Conservation (phyloP, 2,888 invertebrate species). For the Ormyrus rosae region DNA sequence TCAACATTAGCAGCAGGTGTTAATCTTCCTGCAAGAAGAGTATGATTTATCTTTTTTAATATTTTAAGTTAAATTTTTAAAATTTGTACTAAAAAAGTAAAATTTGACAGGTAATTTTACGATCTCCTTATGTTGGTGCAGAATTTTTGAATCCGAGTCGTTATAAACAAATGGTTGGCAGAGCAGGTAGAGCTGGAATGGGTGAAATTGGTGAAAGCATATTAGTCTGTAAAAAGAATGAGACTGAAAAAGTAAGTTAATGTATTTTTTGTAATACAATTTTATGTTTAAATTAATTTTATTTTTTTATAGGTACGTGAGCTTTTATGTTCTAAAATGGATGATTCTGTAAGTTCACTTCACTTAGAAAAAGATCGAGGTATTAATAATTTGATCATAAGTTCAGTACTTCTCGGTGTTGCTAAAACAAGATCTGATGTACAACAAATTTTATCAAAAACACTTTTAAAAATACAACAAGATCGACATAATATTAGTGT, state of each 20-base stretch:
- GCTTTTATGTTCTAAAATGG: slow-evolving; percentile 82
- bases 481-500: slow-evolving; percentile 74
- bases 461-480: slow-evolving; percentile 83
- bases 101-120: slow-evolving; percentile 81
- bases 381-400: slow-evolving; percentile 81
- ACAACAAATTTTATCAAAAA: slow-evolving; percentile 78
- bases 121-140: slow-evolving; percentile 89
- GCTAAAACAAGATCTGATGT: slow-evolving; percentile 79
- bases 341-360: slow-evolving; percentile 80
- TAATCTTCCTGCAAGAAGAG: slow-evolving; percentile 94
- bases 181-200: slow-evolving; percentile 94
- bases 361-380: slow-evolving; percentile 78
- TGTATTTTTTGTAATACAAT: neutral
- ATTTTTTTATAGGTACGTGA: slow-evolving; percentile 75
- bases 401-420: slow-evolving; percentile 82
- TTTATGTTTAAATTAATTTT: slow-evolving; percentile 14
- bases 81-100: slow-evolving; percentile 3
- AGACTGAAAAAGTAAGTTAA: slow-evolving; percentile 77
- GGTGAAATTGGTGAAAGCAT: slow-evolving; percentile 91
- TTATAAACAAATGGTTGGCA: slow-evolving; percentile 97
- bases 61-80: slow-evolving; percentile 77
- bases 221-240: slow-evolving; percentile 83
- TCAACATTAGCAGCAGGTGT: slow-evolving; percentile 98
- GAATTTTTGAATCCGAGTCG: slow-evolving; percentile 85
- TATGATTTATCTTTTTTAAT: slow-evolving; percentile 72